Conservation (phyloP, 2,888 invertebrate species). For the Chrysolina americana region DNA sequence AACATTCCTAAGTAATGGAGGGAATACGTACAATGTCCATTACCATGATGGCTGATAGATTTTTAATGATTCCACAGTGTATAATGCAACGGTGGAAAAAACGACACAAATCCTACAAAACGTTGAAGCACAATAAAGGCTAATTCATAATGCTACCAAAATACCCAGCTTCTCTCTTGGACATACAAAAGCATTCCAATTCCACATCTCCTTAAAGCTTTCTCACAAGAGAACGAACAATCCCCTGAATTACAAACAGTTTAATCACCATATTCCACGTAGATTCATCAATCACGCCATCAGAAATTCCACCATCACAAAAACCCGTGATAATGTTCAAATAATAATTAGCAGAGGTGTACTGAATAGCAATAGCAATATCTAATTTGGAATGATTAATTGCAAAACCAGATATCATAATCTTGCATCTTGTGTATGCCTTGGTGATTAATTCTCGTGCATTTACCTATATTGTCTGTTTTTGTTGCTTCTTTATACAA, state of each 20-base stretch:
- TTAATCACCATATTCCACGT: constrained; percentile 44
- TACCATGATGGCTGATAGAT: constrained; percentile 1
- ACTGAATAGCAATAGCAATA: constrained; percentile 61
- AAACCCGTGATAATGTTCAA: constrained; percentile 61
- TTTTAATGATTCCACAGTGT: constrained; percentile 3
- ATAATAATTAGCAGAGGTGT: constrained; percentile 62
- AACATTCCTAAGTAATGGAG: too few species aligned
- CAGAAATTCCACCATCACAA: constrained; percentile 54
- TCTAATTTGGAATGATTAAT: constrained; percentile 66
- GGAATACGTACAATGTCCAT: too few species aligned
- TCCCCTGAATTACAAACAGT: constrained; percentile 33
- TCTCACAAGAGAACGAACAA: constrained; percentile 23
- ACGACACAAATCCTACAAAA: constrained; percentile 8
- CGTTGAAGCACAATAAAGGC: constrained; percentile 23
- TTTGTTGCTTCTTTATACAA: constrained; percentile 36
- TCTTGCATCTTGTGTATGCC: constrained; percentile 43
- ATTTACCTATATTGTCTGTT: constrained; percentile 32
- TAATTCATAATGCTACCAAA: constrained; percentile 37
- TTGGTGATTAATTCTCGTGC: constrained; percentile 26
- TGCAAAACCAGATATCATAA: constrained; percentile 51
- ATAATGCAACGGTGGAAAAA: neutral
- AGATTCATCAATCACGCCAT: constrained; percentile 48
- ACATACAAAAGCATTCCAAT: constrained; percentile 11
- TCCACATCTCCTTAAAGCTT: neutral
- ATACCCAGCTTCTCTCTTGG: constrained; percentile 29